Evolutionary conservation across 2,113 vertebrate species (phyloP).

Genomic region (Prunella himalayana): DNA sequence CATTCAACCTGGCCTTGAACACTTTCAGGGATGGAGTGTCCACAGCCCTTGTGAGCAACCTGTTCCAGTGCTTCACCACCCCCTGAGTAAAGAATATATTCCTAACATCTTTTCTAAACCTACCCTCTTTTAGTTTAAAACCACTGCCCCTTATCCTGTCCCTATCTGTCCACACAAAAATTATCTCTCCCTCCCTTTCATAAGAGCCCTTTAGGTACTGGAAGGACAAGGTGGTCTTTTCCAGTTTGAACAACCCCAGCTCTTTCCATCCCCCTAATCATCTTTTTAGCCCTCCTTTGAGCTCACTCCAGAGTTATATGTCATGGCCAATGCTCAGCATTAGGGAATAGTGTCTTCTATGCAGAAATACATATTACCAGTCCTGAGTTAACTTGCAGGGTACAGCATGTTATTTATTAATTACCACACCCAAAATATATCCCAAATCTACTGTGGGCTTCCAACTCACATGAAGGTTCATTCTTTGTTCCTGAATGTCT

Average conservation of each 20-base stretch:
- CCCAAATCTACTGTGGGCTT: background rate
- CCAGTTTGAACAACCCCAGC: background rate
- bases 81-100: background rate
- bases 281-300: background rate
- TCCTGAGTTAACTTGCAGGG: background rate
- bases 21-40: background rate
- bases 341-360: background rate
- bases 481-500: background rate
- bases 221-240: background rate
- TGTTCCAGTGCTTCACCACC: background rate
- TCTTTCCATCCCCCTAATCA: background rate
- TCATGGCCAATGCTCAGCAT: background rate
- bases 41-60: background rate
- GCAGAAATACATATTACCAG: background rate
- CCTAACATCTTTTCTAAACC: background rate
- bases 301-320: fast-evolving
- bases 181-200: background rate
- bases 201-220: background rate
- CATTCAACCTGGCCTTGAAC: background rate
- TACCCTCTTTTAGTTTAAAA: background rate
- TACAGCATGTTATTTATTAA: background rate
- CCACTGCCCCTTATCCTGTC: background rate
- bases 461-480: background rate
- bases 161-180: background rate
- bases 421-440: background rate